Conservation (phyloP, 2,797 vertebrate species). For the Pangasius larnaudii region DNA sequence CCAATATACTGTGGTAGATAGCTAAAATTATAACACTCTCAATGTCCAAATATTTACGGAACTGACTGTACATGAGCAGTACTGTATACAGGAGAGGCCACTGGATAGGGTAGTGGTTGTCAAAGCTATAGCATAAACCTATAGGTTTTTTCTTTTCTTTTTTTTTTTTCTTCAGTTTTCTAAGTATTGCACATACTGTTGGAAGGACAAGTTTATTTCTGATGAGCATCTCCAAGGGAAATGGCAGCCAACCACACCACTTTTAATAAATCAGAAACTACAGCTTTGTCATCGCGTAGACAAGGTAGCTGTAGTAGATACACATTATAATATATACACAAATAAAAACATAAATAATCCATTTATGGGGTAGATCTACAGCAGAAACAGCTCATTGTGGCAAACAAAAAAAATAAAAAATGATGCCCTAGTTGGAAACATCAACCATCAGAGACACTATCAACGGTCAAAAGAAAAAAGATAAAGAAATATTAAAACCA, state of each 20-base stretch:
- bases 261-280: slow-evolving; percentile 25
- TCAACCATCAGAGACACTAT: not conserved
- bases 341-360: slow-evolving; percentile 49
- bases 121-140: slow-evolving; percentile 22
- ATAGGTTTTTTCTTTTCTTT: not conserved
- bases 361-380: slow-evolving; percentile 13
- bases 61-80: slow-evolving; percentile 28
- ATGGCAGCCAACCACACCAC: slow-evolving; percentile 8
- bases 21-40: not conserved
- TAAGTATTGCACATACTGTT: not conserved
- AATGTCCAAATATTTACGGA: not conserved
- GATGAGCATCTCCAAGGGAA: slow-evolving; percentile 12
- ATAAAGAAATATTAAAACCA: slow-evolving; percentile 60
- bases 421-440: not conserved
- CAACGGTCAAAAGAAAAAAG: not conserved
- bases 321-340: slow-evolving; percentile 31
- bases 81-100: slow-evolving; percentile 4
- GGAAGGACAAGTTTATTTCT: not conserved
- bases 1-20: not conserved
- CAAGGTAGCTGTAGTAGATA: not conserved
- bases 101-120: not conserved
- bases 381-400: not conserved
- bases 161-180: not conserved
- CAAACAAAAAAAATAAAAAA: not conserved
- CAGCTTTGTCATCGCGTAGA: slow-evolving; percentile 17